phyloP scores from a whole-genome alignment of 2,113 vertebrate species.

The Thermophis baileyi region DNA sequence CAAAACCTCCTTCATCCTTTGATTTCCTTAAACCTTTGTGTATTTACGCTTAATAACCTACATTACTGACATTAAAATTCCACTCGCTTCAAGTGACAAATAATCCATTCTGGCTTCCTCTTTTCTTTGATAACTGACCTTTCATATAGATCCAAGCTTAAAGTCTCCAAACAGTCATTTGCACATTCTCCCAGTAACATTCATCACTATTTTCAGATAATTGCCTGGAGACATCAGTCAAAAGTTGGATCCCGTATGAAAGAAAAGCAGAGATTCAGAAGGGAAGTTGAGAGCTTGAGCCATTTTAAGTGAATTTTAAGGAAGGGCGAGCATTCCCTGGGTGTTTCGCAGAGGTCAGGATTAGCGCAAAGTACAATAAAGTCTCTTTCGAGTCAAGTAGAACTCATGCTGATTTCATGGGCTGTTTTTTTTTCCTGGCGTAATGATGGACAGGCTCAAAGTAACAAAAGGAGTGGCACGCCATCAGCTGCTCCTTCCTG shows the following conservation, averaged over 20 bases:
- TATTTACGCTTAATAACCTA: constrained; percentile 58
- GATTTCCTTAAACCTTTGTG: constrained; percentile 48
- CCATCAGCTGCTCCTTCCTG: not conserved
- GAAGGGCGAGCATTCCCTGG: constrained; percentile 3
- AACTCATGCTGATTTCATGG: not conserved
- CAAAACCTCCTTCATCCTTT: constrained; percentile 45
- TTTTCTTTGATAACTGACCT: constrained; percentile 43
- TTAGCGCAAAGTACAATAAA: not conserved
- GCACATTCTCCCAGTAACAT: constrained; percentile 19
- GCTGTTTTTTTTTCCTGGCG: not conserved
- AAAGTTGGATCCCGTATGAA: constrained; percentile 18
- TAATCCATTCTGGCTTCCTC: constrained; percentile 9
- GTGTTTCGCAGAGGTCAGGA: not conserved
- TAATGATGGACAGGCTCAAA: not conserved
- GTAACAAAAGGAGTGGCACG: not conserved
- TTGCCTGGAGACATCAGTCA: constrained; percentile 10
- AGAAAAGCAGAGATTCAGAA: constrained; percentile 19
- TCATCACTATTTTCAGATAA: constrained; percentile 36
- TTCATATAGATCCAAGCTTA: constrained; percentile 27
- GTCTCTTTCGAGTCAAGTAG: not conserved
- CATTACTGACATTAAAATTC: constrained; percentile 43
- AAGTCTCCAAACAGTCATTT: constrained; percentile 28
- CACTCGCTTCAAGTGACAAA: constrained; percentile 31
- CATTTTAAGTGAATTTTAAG: constrained; percentile 7
- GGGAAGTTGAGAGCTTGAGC: not conserved